These are phyloP conservation scores for Silurus asotus DNA, from an alignment of 2,113 vertebrate species.

Conservation along the genomic window DNA sequence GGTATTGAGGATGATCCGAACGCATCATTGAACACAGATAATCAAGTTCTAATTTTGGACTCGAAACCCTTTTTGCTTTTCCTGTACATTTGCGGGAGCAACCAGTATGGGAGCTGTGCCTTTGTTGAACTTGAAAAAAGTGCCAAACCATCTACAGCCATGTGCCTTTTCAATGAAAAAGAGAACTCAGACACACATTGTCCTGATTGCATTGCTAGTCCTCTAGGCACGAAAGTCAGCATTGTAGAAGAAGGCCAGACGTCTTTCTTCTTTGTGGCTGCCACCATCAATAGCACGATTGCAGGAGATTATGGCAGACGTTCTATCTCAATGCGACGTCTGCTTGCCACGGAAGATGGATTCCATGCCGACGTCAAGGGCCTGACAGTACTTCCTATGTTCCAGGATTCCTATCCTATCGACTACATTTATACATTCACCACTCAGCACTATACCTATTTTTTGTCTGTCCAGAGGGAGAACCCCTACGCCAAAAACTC, in stretches of 20 bases:
- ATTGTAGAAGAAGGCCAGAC: conserved; percentile 67
- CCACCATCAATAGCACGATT: conserved; percentile 75
- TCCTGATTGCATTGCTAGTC: conserved; percentile 87
- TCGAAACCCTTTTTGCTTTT: conserved; percentile 49
- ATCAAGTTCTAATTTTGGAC: conserved; percentile 81
- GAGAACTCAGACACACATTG: conserved; percentile 70
- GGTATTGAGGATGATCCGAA: conserved; percentile 40
- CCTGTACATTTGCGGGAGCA: conserved; percentile 84
- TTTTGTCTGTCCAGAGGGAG: conserved; percentile 83
- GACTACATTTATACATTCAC: conserved; percentile 86
- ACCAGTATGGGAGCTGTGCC: conserved; percentile 81
- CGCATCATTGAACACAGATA: conserved; percentile 75
- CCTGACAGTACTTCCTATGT: conserved; percentile 78
- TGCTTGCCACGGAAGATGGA: conserved; percentile 79
- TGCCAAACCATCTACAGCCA: rapidly evolving
- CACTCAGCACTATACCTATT: conserved; percentile 76
- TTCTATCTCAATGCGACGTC: conserved; percentile 82
- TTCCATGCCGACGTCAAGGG: conserved; percentile 68
- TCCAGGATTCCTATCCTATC: conserved; percentile 79
- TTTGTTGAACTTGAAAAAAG: conserved; percentile 64
- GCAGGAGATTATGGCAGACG: conserved; percentile 71
- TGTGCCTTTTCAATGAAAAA: conserved; percentile 74
- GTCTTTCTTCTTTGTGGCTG: conserved; percentile 80
- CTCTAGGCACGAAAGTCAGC: conserved; percentile 80
- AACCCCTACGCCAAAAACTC: conserved; percentile 23